Percentiles rank a stretch among this genome's conserved stretches.
Evolutionary conservation across 1,140 invertebrate genomes (phyloP).

Genomic region (Brachionus calyciflorus): DNA sequence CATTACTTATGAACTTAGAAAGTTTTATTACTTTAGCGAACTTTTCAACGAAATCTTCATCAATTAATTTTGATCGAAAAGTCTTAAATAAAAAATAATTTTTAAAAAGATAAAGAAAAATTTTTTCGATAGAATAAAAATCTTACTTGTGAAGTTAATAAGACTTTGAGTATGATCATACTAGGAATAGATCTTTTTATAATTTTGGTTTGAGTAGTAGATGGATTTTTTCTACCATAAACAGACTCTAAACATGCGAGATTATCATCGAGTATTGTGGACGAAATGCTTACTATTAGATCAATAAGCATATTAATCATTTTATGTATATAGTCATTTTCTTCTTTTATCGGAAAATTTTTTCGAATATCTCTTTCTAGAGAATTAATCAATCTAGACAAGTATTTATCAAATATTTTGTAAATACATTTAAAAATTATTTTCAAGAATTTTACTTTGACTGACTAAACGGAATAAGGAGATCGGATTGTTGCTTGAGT

Average conservation of each 20-base stretch:
- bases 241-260: slow-evolving; percentile 53
- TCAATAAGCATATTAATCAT: slow-evolving; percentile 18
- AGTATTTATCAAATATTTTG: not conserved
- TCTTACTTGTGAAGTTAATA: slow-evolving; percentile 54
- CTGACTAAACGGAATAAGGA: slow-evolving; percentile 29
- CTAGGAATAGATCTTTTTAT: slow-evolving; percentile 52
- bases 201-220: slow-evolving; percentile 54
- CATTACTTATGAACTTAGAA: slow-evolving; percentile 52
- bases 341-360: not conserved
- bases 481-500: slow-evolving; percentile 12
- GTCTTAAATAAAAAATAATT: slow-evolving; percentile 50
- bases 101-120: not conserved
- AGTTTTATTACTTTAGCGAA: slow-evolving; percentile 52
- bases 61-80: slow-evolving; percentile 53
- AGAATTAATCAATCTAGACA: slow-evolving; percentile 4
- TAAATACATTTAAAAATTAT: not conserved
- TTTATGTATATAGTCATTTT: slow-evolving; percentile 38
- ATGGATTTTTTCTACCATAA: slow-evolving; percentile 55
- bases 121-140: not conserved
- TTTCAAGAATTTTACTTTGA: not conserved
- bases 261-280: slow-evolving; percentile 49
- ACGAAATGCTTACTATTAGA: not conserved
- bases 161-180: slow-evolving; percentile 52
- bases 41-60: slow-evolving; percentile 52
- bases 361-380: slow-evolving; percentile 39